Base-by-base conservation (phyloP, 2,888 invertebrate genomes). In the Troilus luridus region DNA sequence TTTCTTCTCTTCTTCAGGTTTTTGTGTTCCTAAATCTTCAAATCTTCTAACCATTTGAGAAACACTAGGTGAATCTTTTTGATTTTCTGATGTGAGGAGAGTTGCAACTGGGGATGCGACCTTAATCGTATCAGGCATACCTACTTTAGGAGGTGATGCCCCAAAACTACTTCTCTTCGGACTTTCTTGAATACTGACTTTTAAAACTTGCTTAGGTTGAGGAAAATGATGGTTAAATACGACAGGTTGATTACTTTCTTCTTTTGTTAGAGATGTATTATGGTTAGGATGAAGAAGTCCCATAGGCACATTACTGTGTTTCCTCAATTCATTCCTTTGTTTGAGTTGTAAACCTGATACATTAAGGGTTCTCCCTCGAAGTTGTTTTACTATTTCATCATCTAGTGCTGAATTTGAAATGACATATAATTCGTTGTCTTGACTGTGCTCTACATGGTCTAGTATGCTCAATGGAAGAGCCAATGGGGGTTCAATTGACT, bases 381-480 rank as follows among this genome's bases (percentile, higher is more conserved):
- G 81, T 88, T 92, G 92, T 60, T 92, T 92, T 2, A 93, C 91
- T 17, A 93, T 91, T 58, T 93, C 92, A 88, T 93, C 93, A 67
- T 93, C 93, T n/a, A 93, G 91, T 27, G 93, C 93, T 56, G 93
- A 93, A 88, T 93, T 93, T 10, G 93, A 93, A 81, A 93, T 93
- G 88, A 96, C 95, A 92, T 95, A 96, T 58, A 96, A 95, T 89
- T 96, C 93, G 88, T 92, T 93, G 89, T 93, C 93, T 24, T 92
- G 91, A 17, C 92, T 92, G 24, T 90, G 91, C 24, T 92, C 92
- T 58, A 92, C 59, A 54, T 91, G 91, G n/a, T 92, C 92, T 11
- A 91, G 62, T 11, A 91, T 91, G n/a, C 92, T 92, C 17, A 92
- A 88, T 10, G 93, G 92, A 67, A 93, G 88, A 88, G 92, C 91